A percentile compares a stretch with the other conserved stretches of the same genome.
phyloP scores from a whole-genome alignment of 2,888 invertebrate genomes.

The Tenthredo mesomela region DNA sequence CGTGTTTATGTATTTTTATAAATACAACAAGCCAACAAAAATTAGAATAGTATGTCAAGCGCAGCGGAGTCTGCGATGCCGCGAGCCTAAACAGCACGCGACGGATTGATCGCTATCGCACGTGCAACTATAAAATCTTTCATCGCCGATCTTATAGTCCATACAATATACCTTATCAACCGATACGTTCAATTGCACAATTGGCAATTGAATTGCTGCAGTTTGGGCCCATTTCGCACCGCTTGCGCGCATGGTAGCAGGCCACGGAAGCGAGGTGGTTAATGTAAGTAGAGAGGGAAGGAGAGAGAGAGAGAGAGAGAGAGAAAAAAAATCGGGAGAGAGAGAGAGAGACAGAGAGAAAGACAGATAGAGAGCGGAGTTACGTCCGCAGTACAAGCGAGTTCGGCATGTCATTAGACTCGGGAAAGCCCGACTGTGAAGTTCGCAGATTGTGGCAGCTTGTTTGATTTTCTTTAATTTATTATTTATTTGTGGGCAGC shows the following conservation, averaged over 20 bases:
- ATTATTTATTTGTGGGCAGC: neutral
- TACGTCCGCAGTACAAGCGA: constrained; percentile 17
- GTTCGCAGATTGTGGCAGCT: neutral
- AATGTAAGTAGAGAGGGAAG: constrained; percentile 26
- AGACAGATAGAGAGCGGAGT: constrained; percentile 21
- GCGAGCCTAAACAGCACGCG: neutral
- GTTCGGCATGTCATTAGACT: constrained; percentile 49
- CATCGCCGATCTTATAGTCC: neutral
- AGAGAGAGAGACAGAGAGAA: neutral
- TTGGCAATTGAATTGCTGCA: constrained; percentile 45
- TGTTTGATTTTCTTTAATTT: neutral
- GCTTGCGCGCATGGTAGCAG: constrained; percentile 18
- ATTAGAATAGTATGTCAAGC: constrained; percentile 21
- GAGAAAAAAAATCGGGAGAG: neutral
- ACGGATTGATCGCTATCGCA: neutral
- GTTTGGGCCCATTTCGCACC: constrained; percentile 27
- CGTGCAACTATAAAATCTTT: neutral
- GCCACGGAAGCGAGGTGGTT: neutral
- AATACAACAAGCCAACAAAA: neutral
- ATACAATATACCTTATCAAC: neutral
- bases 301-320: neutral
- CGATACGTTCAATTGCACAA: neutral
- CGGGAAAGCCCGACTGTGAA: constrained; percentile 42
- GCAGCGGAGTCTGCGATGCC: neutral
- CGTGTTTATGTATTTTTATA: neutral